phyloP scores from a whole-genome alignment of 2,113 vertebrate genomes.

The Aepyceros melampus region DNA sequence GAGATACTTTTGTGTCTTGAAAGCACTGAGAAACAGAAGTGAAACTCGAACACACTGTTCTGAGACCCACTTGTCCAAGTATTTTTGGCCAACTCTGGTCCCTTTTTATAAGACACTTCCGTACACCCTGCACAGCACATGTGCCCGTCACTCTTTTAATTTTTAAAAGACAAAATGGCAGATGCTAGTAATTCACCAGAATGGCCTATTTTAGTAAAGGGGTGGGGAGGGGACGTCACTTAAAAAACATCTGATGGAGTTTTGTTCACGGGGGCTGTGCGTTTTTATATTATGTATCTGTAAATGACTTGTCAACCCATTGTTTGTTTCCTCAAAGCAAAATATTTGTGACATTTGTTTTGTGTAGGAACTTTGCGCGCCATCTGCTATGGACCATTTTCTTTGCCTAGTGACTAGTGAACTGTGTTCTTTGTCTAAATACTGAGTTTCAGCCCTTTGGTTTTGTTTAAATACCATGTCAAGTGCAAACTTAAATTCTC shows the following conservation, averaged over 20 bases:
- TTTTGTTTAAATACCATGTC: constrained; percentile 76
- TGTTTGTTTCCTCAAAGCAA: constrained; percentile 69
- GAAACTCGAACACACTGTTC: neutral
- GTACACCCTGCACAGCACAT: neutral
- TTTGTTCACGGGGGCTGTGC: constrained; percentile 70
- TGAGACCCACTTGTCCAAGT: constrained; percentile 33
- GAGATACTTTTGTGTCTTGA: constrained; percentile 49
- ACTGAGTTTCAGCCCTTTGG: constrained; percentile 64
- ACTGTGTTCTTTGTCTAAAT: constrained; percentile 34
- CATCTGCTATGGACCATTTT: constrained; percentile 55
- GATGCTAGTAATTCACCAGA: constrained; percentile 83
- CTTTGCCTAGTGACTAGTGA: constrained; percentile 66
- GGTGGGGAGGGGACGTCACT: constrained; percentile 57
- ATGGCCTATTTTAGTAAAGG: constrained; percentile 87
- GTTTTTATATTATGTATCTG: constrained; percentile 80
- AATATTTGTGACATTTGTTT: constrained; percentile 50
- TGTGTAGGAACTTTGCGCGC: constrained; percentile 34
- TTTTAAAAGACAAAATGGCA: constrained; percentile 72
- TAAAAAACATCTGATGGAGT: constrained; percentile 66
- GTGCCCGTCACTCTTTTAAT: constrained; percentile 56
- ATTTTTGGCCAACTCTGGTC: neutral
- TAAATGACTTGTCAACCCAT: constrained; percentile 74
- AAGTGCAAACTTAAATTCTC: constrained; percentile 66
- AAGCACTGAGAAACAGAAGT: constrained; percentile 29
- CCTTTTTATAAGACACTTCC: constrained; percentile 31